Conservation (phyloP, 2,888 invertebrate genomes). For the Opisthograptis luteolata region DNA sequence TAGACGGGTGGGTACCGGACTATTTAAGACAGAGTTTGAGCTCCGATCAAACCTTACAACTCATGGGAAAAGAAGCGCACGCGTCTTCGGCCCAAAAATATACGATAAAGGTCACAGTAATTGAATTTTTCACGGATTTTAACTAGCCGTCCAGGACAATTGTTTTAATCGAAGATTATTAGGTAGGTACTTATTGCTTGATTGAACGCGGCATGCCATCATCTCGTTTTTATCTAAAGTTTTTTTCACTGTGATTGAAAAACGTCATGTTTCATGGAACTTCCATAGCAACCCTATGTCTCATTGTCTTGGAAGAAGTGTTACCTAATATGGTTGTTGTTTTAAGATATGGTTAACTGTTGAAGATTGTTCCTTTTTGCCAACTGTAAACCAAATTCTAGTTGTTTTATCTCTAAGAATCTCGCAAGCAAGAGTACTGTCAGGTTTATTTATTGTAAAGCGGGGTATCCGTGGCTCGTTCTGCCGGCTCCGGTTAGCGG, state of each 20-base stretch:
- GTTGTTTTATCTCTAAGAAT: neutral
- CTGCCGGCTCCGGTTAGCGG: conserved; percentile 42
- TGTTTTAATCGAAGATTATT: neutral
- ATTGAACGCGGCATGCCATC: conserved; percentile 7
- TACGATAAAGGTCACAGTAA: no score
- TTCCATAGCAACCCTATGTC: neutral
- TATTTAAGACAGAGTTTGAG: conserved; percentile 30
- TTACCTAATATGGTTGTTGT: no score
- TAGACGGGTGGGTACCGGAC: no score
- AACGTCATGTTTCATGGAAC: neutral
- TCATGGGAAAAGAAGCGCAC: no score
- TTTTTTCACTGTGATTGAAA: neutral
- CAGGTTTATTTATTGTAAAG: conserved; percentile 12
- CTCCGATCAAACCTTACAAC: neutral
- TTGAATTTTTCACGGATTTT: neutral
- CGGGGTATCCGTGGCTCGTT: conserved; percentile 37
- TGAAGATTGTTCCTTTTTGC: no score
- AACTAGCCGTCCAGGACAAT: neutral
- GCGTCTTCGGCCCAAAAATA: no score
- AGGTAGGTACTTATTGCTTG: no score
- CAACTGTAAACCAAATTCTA: no score
- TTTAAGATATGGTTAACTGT: no score
- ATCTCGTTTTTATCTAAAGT: neutral
- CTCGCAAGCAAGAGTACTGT: conserved; percentile 7
- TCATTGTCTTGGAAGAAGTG: no score